Percentiles rank a stretch among this genome's conserved stretches.
These are phyloP conservation scores for Fragum sueziense DNA, from an alignment of 2,888 invertebrate species.

Conservation along the genomic window DNA sequence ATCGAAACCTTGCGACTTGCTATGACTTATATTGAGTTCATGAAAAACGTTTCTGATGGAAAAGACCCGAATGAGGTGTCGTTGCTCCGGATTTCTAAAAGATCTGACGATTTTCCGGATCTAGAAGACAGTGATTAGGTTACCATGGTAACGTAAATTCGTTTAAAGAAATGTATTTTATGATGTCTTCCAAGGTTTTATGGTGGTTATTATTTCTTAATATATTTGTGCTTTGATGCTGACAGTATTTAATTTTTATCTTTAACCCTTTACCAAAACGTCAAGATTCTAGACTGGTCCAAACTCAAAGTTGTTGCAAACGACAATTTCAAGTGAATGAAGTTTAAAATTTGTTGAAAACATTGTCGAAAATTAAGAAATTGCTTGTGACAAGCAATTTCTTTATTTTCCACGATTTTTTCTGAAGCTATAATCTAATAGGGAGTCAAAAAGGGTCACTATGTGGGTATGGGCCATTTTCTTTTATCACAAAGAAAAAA, in stretches of 20 bases:
- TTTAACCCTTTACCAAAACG: too few relatives aligned
- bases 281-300: too few relatives aligned
- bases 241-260: background rate
- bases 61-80: slow-evolving; percentile 71
- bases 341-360: too few relatives aligned
- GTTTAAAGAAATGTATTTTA: background rate
- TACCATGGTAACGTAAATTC: slow-evolving; percentile 5
- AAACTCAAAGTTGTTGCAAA: too few relatives aligned
- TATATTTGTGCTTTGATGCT: background rate
- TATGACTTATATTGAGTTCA: slow-evolving; percentile 98
- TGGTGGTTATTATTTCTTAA: background rate
- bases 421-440: too few relatives aligned
- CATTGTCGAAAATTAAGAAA: too few relatives aligned
- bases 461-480: too few relatives aligned
- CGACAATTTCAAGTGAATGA: too few relatives aligned
- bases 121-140: slow-evolving; percentile 25
- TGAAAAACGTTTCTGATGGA: slow-evolving; percentile 90
- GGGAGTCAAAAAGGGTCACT: too few relatives aligned
- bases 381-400: too few relatives aligned
- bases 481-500: too few relatives aligned
- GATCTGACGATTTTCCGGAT: slow-evolving; percentile 28
- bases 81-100: slow-evolving; percentile 49
- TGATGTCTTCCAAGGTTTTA: background rate
- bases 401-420: too few relatives aligned
- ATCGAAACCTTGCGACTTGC: slow-evolving; percentile 94